phyloP scores from a whole-genome alignment of 2,113 vertebrate species.

The Acanthochromis polyacanthus region DNA sequence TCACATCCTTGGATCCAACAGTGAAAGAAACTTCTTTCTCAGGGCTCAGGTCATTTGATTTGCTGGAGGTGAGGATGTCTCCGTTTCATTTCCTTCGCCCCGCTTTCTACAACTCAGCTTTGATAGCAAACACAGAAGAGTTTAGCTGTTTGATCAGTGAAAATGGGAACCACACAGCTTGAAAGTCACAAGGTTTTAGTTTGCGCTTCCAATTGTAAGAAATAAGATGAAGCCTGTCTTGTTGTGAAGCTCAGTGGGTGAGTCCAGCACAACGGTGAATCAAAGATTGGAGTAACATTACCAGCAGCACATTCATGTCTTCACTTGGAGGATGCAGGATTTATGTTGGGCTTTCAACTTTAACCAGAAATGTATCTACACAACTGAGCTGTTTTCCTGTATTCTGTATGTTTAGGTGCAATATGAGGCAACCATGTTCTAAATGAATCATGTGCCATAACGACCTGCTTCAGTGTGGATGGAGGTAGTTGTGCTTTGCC shows the following conservation, averaged over 20 bases:
- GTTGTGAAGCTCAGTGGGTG: slow-evolving; percentile 45
- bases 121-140: slow-evolving; percentile 42
- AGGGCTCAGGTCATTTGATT: slow-evolving; percentile 29
- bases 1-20: slow-evolving; percentile 29
- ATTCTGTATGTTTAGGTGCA: not conserved
- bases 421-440: not conserved
- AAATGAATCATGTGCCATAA: too few species aligned
- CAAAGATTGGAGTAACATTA: slow-evolving; percentile 31
- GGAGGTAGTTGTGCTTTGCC: not conserved
- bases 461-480: not conserved
- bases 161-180: slow-evolving; percentile 47
- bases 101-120: slow-evolving; percentile 33
- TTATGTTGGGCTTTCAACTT: not conserved
- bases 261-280: slow-evolving; percentile 33
- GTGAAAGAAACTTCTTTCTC: slow-evolving; percentile 2
- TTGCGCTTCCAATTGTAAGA: slow-evolving; percentile 46
- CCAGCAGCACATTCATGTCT: slow-evolving; percentile 20
- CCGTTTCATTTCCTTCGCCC: slow-evolving; percentile 21
- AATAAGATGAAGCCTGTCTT: slow-evolving; percentile 48
- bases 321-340: slow-evolving; percentile 1
- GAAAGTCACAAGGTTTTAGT: slow-evolving; percentile 24
- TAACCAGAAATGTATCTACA: not conserved
- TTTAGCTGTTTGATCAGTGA: slow-evolving; percentile 60
- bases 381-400: not conserved
- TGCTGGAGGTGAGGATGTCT: slow-evolving; percentile 36